phyloP scores from a whole-genome alignment of 1,140 invertebrate species.

The Phocides pigmalion region DNA sequence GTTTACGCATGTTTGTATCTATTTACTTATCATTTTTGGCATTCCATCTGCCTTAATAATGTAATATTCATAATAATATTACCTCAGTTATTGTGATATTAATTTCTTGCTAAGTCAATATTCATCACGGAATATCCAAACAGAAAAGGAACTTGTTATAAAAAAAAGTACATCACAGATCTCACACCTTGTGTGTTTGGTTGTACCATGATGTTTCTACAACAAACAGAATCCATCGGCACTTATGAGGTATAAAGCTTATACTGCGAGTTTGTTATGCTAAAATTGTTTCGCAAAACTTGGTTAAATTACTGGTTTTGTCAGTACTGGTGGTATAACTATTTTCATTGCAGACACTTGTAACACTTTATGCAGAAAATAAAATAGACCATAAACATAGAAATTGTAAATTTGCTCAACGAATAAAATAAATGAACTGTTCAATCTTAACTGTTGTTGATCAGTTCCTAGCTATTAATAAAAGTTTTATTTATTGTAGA shows the following conservation, averaged over 20 bases:
- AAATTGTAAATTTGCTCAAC: no score
- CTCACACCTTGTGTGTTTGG: constrained; percentile 14
- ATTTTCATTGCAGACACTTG: constrained; percentile 8
- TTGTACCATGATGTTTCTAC: constrained; percentile 3
- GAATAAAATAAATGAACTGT: no score
- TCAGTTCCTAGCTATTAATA: no score
- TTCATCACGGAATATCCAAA: constrained; percentile 15
- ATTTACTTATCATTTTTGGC: constrained; percentile 22
- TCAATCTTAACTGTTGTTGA: no score
- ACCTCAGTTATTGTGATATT: constrained; percentile 20
- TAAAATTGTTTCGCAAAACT: not conserved
- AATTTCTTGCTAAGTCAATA: constrained; percentile 14
- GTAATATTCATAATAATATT: constrained; percentile 16
- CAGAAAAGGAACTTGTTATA: constrained; percentile 3
- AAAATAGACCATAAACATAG: not conserved
- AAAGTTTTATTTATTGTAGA: no score
- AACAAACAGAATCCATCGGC: not conserved
- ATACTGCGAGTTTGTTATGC: not conserved
- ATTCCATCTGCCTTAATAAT: constrained; percentile 21
- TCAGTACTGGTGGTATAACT: not conserved
- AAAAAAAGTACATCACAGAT: not conserved
- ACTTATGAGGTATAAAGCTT: constrained; percentile 1
- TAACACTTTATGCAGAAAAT: not conserved
- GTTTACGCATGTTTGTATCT: constrained; percentile 53
- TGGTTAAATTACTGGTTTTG: no score